These are phyloP conservation scores for Melitaea athalia DNA, from an alignment of 2,888 invertebrate genomes.

Conservation along the genomic window DNA sequence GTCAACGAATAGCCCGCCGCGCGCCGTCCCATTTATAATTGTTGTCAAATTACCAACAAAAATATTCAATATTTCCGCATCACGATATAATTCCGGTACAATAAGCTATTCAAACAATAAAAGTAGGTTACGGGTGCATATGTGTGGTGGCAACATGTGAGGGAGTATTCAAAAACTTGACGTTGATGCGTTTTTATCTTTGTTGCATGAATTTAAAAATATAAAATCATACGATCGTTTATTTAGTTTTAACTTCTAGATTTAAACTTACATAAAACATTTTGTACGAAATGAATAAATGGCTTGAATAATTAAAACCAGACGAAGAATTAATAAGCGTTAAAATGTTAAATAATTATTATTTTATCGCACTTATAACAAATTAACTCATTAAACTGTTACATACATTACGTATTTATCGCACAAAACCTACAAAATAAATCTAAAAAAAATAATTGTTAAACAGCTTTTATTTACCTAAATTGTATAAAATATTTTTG, in stretches of 20 bases:
- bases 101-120: conserved; percentile 41
- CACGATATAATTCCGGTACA: conserved; percentile 36
- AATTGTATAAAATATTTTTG: background rate
- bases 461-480: background rate
- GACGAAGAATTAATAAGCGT: too few relatives aligned
- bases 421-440: too few relatives aligned
- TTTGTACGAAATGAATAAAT: too few relatives aligned
- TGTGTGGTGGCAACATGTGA: conserved; percentile 27
- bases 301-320: too few relatives aligned
- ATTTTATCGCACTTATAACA: too few relatives aligned
- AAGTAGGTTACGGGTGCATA: conserved; percentile 38
- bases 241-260: background rate
- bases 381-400: too few relatives aligned
- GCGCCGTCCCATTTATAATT: conserved; percentile 56
- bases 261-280: too few relatives aligned
- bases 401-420: too few relatives aligned
- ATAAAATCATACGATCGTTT: background rate
- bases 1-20: conserved; percentile 50
- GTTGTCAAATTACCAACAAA: conserved; percentile 58
- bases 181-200: conserved; percentile 16
- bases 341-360: too few relatives aligned
- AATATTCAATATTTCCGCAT: conserved; percentile 41
- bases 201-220: conserved; percentile 1
- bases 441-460: too few relatives aligned
- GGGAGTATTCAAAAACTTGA: conserved; percentile 30